A percentile compares a stretch with the other conserved stretches of the same genome.
Conservation (phyloP, 2,888 invertebrate genomes). For the Rhagonycha lutea region DNA sequence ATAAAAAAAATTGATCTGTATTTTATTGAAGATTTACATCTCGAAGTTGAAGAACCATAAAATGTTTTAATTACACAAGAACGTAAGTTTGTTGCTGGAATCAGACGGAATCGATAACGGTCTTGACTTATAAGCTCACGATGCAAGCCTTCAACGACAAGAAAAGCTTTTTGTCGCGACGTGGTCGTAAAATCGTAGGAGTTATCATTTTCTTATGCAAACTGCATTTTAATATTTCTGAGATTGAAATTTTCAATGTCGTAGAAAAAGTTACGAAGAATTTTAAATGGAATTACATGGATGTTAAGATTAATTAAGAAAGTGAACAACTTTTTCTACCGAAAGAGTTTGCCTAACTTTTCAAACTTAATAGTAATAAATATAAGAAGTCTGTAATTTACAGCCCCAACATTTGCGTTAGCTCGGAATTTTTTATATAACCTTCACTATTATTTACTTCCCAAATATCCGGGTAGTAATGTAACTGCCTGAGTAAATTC, state of each 20-base stretch:
- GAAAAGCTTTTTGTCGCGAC: slow-evolving; percentile 4
- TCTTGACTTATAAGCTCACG: neutral
- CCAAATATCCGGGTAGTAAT: neutral
- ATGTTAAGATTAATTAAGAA: slow-evolving; percentile 1
- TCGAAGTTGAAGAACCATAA: neutral
- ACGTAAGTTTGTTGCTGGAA: neutral
- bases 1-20: too few relatives aligned
- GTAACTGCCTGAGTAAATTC: neutral
- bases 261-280: neutral
- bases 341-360: slow-evolving; percentile 1
- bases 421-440: neutral
- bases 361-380: slow-evolving; percentile 2
- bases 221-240: neutral
- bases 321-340: neutral
- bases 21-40: neutral
- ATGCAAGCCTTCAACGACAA: neutral
- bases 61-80: neutral
- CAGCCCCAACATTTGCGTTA: neutral
- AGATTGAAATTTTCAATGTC: neutral
- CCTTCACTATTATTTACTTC: neutral
- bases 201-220: neutral
- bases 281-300: neutral
- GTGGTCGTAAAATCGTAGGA: neutral
- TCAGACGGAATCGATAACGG: neutral
- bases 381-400: slow-evolving; percentile 7